A percentile compares a stretch with the other conserved stretches of the same genome.
Evolutionary conservation across 1,140 invertebrate species (phyloP).

Genomic region (Papilio xuthus): DNA sequence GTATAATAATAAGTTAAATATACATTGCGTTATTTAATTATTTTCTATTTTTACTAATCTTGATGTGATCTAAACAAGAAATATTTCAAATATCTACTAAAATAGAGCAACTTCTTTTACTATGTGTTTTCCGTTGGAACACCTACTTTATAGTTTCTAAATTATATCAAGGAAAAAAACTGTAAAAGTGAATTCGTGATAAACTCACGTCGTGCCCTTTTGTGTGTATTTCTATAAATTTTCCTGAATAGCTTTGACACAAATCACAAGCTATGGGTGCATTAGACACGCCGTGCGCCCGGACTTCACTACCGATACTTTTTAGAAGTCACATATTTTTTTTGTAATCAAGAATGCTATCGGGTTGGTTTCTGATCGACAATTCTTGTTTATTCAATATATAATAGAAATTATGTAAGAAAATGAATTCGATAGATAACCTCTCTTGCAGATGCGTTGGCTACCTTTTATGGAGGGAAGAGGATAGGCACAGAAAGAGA

Average conservation of each 20-base stretch:
- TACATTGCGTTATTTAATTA: constrained; percentile 3
- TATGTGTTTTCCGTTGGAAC: no score
- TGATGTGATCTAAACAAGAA: neutral
- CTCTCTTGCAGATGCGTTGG: no score
- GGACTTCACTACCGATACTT: neutral
- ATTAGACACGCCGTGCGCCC: constrained; percentile 10
- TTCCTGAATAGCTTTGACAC: constrained; percentile 26
- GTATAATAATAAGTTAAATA: constrained; percentile 23
- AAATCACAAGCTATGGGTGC: constrained; percentile 1
- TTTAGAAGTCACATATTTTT: constrained; percentile 21
- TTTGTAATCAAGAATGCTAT: constrained; percentile 28
- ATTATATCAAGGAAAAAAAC: neutral
- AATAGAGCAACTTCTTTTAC: no score
- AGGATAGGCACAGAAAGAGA: no score
- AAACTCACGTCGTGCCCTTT: constrained; percentile 15
- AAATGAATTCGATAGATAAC: neutral
- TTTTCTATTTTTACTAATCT: neutral
- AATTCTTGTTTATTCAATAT: constrained; percentile 25
- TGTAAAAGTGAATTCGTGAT: constrained; percentile 19
- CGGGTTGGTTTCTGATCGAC: constrained; percentile 3
- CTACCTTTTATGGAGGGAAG: no score
- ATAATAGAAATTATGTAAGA: neutral
- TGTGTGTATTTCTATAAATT: constrained; percentile 24
- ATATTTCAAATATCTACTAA: neutral
- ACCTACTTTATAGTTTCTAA: neutral